Evolutionary conservation across 2,888 invertebrate genomes (phyloP).

Genomic region (Sepiola atlantica): DNA sequence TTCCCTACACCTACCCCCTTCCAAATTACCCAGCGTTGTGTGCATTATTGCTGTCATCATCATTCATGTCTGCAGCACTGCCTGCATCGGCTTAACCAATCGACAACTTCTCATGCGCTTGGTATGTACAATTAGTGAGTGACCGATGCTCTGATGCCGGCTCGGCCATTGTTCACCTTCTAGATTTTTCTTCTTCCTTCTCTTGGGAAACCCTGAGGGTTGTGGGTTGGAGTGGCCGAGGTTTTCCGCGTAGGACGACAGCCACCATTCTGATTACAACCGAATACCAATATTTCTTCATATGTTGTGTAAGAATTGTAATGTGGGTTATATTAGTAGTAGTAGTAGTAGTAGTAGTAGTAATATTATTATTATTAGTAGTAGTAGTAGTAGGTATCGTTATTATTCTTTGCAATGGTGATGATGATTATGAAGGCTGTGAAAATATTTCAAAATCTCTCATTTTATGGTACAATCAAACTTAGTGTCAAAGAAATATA

Average conservation of each 20-base stretch:
- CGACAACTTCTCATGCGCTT: constrained; percentile 21
- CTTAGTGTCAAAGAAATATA: too few species aligned
- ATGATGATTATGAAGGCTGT: neutral
- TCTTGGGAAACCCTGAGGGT: neutral
- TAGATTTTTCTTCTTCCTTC: neutral
- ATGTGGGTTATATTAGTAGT: neutral
- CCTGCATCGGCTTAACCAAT: neutral
- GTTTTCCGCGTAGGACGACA: neutral
- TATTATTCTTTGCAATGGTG: too few species aligned
- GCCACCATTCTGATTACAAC: neutral
- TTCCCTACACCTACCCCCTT: neutral
- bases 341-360: neutral
- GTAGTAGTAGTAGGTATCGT: neutral
- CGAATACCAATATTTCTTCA: neutral
- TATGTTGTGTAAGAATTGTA: neutral
- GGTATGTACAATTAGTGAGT: constrained; percentile 8
- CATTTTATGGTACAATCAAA: neutral
- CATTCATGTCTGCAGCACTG: constrained; percentile 6
- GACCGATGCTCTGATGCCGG: neutral
- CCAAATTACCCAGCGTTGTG: neutral
- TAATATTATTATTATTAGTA: too few species aligned
- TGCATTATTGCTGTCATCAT: constrained; percentile 32
- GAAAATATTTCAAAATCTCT: neutral
- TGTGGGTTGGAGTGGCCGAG: neutral
- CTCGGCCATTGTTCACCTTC: neutral